phyloP scores from a whole-genome alignment of 1,140 invertebrate species.

The Eciton burchellii region DNA sequence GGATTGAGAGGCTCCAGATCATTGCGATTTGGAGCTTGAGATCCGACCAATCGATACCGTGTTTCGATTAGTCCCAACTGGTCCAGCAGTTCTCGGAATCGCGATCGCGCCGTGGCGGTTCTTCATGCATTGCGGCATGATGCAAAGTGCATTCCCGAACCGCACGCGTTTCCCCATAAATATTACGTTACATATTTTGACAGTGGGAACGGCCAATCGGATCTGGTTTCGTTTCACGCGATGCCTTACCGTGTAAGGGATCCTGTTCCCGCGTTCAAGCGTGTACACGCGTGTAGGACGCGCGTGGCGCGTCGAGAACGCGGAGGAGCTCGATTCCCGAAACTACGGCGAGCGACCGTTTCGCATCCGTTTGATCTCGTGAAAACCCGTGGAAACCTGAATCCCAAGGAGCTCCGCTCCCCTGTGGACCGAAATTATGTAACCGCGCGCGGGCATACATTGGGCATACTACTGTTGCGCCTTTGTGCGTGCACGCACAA shows the following conservation, averaged over 20 bases:
- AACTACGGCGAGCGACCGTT: no score
- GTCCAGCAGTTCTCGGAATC: no score
- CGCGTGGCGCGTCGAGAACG: background rate
- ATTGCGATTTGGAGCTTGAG: no score
- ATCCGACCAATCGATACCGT: no score
- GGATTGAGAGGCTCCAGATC: no score
- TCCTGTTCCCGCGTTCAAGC: slow-evolving; percentile 23
- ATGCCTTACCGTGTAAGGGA: slow-evolving; percentile 27
- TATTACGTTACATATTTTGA: slow-evolving; percentile 60
- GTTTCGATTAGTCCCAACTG: no score
- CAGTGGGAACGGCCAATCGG: slow-evolving; percentile 14
- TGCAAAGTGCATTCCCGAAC: slow-evolving; percentile 12
- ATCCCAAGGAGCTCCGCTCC: no score
- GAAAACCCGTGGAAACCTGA: no score
- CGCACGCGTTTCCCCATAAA: background rate
- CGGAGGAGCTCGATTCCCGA: slow-evolving; percentile 17
- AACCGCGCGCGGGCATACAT: background rate
- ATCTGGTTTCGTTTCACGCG: slow-evolving; percentile 48
- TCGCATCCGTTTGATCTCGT: background rate
- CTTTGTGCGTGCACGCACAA: slow-evolving; percentile 5
- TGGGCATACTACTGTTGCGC: background rate
- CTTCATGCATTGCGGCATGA: background rate
- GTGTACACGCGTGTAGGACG: background rate
- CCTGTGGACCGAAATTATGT: background rate
- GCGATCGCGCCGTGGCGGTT: background rate